phyloP scores from a whole-genome alignment of 2,113 vertebrate genomes.

The Myiagra hebetior region DNA sequence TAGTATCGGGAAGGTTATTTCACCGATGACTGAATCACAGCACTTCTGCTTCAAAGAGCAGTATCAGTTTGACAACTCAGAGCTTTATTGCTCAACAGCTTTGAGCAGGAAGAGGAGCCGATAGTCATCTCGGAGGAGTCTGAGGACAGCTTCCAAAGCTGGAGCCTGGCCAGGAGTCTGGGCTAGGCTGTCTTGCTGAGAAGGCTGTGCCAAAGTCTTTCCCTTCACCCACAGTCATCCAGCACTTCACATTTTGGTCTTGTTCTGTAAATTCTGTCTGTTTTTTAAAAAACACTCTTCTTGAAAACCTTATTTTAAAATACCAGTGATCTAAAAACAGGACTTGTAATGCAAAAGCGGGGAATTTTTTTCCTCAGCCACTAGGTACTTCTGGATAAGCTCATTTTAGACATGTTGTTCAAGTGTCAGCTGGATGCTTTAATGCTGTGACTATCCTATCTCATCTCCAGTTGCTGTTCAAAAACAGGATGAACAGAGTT shows the following conservation, averaged over 20 bases:
- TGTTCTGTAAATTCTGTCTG: not conserved
- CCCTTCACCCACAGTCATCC: not conserved
- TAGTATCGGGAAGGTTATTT: not conserved
- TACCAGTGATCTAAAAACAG: not conserved
- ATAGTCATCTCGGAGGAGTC: not conserved
- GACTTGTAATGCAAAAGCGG: not conserved
- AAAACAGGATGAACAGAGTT: not conserved
- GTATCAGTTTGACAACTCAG: constrained; percentile 38
- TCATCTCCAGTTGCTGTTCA: not conserved
- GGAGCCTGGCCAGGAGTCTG: not conserved
- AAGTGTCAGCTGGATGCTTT: not conserved
- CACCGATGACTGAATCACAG: not conserved
- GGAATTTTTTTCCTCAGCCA: not conserved
- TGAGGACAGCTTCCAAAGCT: constrained; percentile 21
- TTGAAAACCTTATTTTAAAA: not conserved
- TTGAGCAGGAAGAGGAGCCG: not conserved
- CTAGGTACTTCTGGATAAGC: not conserved
- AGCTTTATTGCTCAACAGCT: constrained; percentile 44
- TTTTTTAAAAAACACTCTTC: not conserved
- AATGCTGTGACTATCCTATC: not conserved
- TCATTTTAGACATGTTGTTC: not conserved
- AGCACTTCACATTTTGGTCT: not conserved
- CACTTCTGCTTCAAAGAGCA: constrained; percentile 28
- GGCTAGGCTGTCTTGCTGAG: not conserved
- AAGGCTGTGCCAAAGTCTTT: not conserved